Conservation (phyloP, 2,888 invertebrate genomes). For the Nephrotoma guestfalica region DNA sequence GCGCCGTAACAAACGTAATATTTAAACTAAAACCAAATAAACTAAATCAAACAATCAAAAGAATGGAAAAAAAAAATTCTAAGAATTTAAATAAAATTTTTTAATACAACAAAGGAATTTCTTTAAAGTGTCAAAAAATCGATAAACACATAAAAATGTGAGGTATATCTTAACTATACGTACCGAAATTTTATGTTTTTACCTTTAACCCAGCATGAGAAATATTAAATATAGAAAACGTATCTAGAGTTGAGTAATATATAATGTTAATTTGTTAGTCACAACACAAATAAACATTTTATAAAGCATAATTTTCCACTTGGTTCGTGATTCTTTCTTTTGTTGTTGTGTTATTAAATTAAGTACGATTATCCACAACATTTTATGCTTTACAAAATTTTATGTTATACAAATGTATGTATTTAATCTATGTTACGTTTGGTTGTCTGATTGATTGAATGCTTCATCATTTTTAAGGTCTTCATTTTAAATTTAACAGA, state of each 20-base stretch:
- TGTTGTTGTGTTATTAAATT: background rate
- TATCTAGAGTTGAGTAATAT: background rate
- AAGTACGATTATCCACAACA: background rate
- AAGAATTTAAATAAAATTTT: background rate
- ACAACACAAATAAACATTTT: background rate
- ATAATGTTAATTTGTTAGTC: conserved; percentile 1
- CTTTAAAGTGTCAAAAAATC: conserved; percentile 3
- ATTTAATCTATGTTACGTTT: background rate
- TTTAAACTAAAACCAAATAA: background rate
- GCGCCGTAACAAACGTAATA: background rate
- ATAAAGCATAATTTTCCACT: background rate
- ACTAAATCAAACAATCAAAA: background rate
- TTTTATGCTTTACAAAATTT: background rate
- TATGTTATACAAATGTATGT: background rate
- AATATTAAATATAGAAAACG: background rate
- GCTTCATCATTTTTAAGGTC: background rate
- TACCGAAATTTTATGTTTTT: background rate
- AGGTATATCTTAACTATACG: background rate
- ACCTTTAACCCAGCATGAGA: background rate
- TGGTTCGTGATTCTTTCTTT: background rate
- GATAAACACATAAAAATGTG: background rate
- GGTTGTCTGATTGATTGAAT: background rate
- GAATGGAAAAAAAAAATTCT: background rate
- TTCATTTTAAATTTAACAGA: background rate
- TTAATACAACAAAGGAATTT: background rate